phyloP scores from a whole-genome alignment of 2,113 vertebrate genomes.

The Indicator indicator region DNA sequence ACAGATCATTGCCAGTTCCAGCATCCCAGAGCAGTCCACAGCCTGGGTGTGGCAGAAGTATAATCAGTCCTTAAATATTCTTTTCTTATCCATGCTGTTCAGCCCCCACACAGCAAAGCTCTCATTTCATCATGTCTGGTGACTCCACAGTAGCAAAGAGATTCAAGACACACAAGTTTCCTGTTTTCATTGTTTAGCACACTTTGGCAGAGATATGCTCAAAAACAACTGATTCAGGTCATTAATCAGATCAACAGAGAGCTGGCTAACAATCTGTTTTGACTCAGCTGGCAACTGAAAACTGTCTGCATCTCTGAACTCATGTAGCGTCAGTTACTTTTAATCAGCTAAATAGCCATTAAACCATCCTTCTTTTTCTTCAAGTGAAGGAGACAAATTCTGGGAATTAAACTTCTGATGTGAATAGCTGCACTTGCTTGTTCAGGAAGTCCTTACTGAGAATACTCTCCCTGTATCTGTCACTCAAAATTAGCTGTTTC shows the following conservation, averaged over 20 bases:
- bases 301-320: not conserved
- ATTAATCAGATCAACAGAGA: conserved; percentile 38
- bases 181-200: conserved; percentile 28
- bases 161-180: not conserved
- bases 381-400: not conserved
- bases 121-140: not conserved
- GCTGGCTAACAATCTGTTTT: not conserved
- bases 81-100: not conserved
- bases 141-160: not conserved
- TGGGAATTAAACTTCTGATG: not conserved
- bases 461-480: not conserved
- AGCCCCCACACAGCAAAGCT: not conserved
- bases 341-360: not conserved
- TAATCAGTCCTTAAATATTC: not conserved
- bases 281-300: not conserved
- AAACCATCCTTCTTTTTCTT: not conserved
- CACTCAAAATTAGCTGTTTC: not conserved
- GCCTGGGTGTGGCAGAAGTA: not conserved
- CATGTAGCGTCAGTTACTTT: not conserved
- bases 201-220: not conserved
- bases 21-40: fast-evolving
- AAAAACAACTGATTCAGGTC: not conserved
- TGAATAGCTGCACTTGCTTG: fast-evolving
- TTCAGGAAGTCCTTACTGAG: not conserved
- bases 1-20: not conserved